Evolutionary conservation across 1,140 invertebrate genomes (phyloP), one percentile per base, ranked within the genome.

Genomic region (Argopecten irradians): DNA sequence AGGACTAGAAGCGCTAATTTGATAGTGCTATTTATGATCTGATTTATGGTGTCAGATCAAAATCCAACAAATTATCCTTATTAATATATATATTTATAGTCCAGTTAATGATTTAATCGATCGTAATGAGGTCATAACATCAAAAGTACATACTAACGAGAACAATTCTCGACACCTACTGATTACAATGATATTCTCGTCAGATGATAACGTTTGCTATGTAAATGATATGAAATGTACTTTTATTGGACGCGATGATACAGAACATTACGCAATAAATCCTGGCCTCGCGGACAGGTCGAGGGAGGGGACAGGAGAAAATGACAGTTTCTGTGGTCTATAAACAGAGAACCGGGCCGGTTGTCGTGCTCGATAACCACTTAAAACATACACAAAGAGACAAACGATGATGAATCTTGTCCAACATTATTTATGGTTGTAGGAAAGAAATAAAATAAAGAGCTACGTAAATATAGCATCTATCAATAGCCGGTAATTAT

Each of bases 1-100:
- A 5, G 1, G 11, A 71, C 55, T 71, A 16, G 22, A 8, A 46
- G 19, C 1, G 9, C 11, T 5, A 11, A 46, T 22, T 46, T 46
- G 9, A 16, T 46, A 16, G 43, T 46, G 43, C 22, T 46, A 71
- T 28, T n/a, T 71, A 71, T 28, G 55, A 16, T 5, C 55, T 71
- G 55, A 71, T 71, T 71, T 71, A 71, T 71, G 55, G 28, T 71
- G 55, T 71, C 55, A 71, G 55, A 71, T 71, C 55, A n/a, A 71
- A 71, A 71, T 71, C 55, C 55, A 28, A 2, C 55, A 71, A 71
- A 71, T 11, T 71, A 71, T 71, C 55, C 19, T 46, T 28, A 71
- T n/a, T n/a, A 28, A 39, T 8, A 13, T 39, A 16, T 71, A 71
- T 71, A 28, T 71, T 28, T 71, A 71, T 71, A 71, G 55, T 28